phyloP scores from a whole-genome alignment of 2,797 vertebrate genomes.

The Linurgus olivaceus region DNA sequence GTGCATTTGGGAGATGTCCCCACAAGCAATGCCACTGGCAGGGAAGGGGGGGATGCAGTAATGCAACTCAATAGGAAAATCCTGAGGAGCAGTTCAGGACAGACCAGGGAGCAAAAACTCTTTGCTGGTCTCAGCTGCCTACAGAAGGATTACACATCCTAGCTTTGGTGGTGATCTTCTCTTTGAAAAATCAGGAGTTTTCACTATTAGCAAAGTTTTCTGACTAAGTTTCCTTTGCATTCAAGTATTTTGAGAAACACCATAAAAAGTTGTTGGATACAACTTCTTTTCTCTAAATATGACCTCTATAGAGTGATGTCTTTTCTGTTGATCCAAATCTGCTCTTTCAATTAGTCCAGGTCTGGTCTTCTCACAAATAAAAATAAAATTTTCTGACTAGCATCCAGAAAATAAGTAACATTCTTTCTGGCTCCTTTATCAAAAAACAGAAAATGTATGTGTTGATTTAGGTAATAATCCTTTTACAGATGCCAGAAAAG shows the following conservation, averaged over 20 bases:
- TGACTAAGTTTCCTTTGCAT: not conserved
- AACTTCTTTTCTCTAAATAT: not conserved
- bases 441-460: not conserved
- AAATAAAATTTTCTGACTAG: not conserved
- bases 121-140: not conserved
- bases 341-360: not conserved
- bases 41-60: not conserved
- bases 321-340: not conserved
- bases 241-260: not conserved
- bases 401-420: not conserved
- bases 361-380: not conserved
- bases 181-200: not conserved
- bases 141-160: not conserved
- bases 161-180: not conserved
- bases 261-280: not conserved
- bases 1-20: not conserved
- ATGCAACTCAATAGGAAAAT: not conserved
- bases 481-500: slow-evolving; percentile 28
- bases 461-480: slow-evolving; percentile 27
- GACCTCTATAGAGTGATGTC: not conserved
- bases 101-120: not conserved
- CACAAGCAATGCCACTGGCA: not conserved
- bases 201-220: not conserved
- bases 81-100: not conserved
- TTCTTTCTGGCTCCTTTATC: not conserved